A percentile compares a stretch with the other conserved stretches of the same genome.
phyloP scores from a whole-genome alignment of 2,797 vertebrate genomes.

The Rhynchotus rufescens region DNA sequence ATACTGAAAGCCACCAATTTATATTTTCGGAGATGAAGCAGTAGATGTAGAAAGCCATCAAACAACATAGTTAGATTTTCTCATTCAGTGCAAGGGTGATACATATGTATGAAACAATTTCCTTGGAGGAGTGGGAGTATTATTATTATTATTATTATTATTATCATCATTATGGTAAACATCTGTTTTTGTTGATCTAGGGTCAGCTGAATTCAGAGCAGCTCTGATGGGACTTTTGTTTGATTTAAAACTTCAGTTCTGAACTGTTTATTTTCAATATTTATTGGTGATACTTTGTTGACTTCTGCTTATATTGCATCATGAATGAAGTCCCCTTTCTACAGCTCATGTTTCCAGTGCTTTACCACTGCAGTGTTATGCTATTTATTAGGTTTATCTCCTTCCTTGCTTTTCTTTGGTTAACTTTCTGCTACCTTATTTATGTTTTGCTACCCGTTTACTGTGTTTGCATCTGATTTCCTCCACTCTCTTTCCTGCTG shows the following conservation, averaged over 20 bases:
- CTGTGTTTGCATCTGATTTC: not conserved
- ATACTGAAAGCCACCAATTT: not conserved
- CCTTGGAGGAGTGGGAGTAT: not conserved
- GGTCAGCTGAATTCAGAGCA: not conserved
- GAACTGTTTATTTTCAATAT: not conserved
- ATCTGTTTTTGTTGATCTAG: not conserved
- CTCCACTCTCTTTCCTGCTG: not conserved
- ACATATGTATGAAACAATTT: not conserved
- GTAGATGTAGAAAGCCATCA: not conserved
- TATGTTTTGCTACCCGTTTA: not conserved
- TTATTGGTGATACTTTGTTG: not conserved
- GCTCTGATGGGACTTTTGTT: not conserved
- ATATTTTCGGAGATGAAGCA: not conserved
- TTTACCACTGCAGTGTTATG: not conserved
- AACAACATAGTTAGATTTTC: not conserved
- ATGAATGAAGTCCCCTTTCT: not conserved
- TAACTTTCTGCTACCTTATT: not conserved
- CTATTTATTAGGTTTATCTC: not conserved
- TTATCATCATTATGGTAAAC: not conserved
- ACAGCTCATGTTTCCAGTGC: not conserved
- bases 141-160: not conserved
- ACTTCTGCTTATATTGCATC: not conserved
- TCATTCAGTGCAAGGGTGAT: not conserved
- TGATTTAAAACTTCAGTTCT: not conserved
- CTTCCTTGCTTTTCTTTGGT: not conserved